phyloP scores from a whole-genome alignment of 2,797 vertebrate species.

The Meriones psammophilus region DNA sequence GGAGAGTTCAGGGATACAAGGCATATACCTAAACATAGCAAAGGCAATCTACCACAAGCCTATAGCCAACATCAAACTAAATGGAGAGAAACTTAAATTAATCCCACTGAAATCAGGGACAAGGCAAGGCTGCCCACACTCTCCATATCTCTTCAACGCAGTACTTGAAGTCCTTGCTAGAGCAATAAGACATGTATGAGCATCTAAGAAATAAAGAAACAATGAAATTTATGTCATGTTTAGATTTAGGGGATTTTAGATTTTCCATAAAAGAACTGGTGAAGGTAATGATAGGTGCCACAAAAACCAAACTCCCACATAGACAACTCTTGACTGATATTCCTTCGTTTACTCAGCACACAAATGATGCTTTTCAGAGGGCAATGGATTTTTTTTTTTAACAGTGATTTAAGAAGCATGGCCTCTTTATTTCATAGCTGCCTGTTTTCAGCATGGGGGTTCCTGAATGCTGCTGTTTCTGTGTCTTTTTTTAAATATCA shows the following conservation, averaged over 20 bases:
- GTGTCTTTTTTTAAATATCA: too few species aligned
- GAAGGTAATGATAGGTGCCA: background rate
- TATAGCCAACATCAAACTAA: too few species aligned
- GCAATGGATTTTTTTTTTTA: background rate
- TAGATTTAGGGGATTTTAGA: background rate
- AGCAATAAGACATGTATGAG: background rate
- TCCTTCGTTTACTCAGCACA: background rate
- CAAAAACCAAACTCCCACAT: background rate
- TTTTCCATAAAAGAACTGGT: background rate
- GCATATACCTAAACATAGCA: too few species aligned
- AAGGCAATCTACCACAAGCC: too few species aligned
- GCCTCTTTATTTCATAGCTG: background rate
- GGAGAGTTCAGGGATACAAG: too few species aligned
- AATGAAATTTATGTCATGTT: background rate
- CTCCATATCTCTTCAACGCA: too few species aligned
- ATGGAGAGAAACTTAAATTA: too few species aligned
- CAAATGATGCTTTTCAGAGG: background rate
- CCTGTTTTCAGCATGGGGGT: rapidly evolving
- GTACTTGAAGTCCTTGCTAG: too few species aligned
- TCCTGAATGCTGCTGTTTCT: background rate
- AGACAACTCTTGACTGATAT: background rate
- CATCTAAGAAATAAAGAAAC: conserved; percentile 30
- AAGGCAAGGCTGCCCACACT: too few species aligned
- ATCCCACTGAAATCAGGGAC: too few species aligned
- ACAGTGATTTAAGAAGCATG: background rate